Percentiles rank a stretch among this genome's conserved stretches.
Evolutionary conservation across 1,140 invertebrate genomes (phyloP).

Genomic region (Cardiocondyla obscurior): DNA sequence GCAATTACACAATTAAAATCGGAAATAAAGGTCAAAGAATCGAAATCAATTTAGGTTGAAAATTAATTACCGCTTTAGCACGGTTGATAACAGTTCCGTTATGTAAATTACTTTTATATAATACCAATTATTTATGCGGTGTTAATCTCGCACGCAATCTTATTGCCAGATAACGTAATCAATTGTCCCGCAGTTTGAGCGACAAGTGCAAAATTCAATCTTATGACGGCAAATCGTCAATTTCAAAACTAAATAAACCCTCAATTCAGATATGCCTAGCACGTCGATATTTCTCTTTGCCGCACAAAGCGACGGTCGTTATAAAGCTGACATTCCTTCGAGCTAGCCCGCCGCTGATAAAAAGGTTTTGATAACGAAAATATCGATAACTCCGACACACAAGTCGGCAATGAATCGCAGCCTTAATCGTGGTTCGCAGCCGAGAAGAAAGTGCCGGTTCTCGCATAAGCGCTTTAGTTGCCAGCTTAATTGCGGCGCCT

Average conservation of each 20-base stretch:
- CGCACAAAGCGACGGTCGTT: slow-evolving; percentile 6
- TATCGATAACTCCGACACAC: slow-evolving; percentile 27
- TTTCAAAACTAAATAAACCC: slow-evolving; percentile 2
- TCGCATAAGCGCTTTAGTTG: slow-evolving; percentile 6
- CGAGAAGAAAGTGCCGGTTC: slow-evolving; percentile 5
- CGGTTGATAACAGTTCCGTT: not conserved
- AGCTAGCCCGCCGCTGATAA: slow-evolving; percentile 1
- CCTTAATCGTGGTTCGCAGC: slow-evolving; percentile 23
- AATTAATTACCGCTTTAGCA: not conserved
- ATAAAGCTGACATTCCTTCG: slow-evolving; percentile 32
- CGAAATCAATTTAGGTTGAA: not conserved
- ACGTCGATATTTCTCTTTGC: slow-evolving; percentile 23
- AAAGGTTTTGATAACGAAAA: slow-evolving; percentile 42
- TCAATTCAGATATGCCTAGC: not conserved
- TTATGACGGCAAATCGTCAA: slow-evolving; percentile 1
- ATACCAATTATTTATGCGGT: not conserved
- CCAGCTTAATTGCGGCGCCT: slow-evolving; percentile 40
- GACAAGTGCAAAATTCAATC: not conserved
- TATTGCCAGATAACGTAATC: not conserved
- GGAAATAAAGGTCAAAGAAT: not conserved
- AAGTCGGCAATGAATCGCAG: not conserved
- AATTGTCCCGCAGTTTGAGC: not conserved
- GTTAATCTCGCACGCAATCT: not conserved
- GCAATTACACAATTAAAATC: not conserved
- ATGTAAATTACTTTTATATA: no score